Conservation (phyloP, 1,140 invertebrate genomes). For the Bombus consobrinus region DNA sequence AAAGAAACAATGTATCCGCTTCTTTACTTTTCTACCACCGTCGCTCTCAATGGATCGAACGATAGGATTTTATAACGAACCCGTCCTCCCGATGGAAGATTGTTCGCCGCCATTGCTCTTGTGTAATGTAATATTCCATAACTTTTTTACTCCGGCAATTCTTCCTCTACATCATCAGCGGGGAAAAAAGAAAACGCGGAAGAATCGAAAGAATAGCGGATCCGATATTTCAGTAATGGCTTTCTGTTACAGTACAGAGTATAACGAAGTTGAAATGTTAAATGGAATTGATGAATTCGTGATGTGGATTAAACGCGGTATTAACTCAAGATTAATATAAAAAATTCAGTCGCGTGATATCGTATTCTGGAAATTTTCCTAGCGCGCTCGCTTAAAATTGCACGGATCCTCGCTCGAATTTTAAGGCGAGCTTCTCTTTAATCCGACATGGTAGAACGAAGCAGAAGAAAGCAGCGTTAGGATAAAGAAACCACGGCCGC, state of each 20-base stretch:
- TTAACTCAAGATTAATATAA: neutral
- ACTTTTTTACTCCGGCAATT: neutral
- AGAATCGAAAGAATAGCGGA: neutral
- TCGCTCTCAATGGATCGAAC: slow-evolving; percentile 9
- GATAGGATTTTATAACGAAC: slow-evolving; percentile 21
- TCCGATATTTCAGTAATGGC: neutral
- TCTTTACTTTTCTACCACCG: neutral
- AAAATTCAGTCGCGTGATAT: slow-evolving; percentile 2
- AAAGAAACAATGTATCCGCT: slow-evolving; percentile 57
- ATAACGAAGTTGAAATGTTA: slow-evolving; percentile 5
- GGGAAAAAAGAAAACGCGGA: neutral
- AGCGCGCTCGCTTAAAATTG: neutral
- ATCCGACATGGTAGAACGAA: slow-evolving; percentile 5
- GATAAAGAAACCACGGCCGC: slow-evolving; percentile 2
- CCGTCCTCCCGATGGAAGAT: neutral
- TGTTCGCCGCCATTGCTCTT: neutral
- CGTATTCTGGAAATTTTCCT: neutral
- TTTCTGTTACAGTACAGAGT: neutral
- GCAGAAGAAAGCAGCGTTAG: slow-evolving; percentile 4
- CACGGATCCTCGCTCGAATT: neutral
- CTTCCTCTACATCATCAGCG: neutral
- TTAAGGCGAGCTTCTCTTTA: slow-evolving; percentile 28
- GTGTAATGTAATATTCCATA: slow-evolving; percentile 29
- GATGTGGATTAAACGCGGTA: slow-evolving; percentile 10
- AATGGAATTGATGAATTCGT: slow-evolving; percentile 15